These are phyloP conservation scores for Oscheius sp. DNA, from an alignment of 2,888 invertebrate genomes.

Conservation along the genomic window DNA sequence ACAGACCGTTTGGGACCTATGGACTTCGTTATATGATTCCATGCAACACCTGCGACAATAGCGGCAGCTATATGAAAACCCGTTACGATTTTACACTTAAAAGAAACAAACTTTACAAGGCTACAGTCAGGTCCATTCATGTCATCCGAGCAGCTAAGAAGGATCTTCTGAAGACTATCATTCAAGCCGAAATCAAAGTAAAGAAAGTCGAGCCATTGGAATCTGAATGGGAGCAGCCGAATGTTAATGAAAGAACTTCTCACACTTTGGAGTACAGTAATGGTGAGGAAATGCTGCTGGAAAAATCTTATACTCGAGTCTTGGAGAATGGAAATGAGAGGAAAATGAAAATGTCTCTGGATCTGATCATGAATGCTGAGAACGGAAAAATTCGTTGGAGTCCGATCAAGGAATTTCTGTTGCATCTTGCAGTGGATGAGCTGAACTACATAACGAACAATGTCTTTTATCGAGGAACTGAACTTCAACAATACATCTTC, in stretches of 20 bases:
- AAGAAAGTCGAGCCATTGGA: neutral
- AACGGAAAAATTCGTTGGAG: conserved; percentile 31
- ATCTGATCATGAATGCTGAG: conserved; percentile 22
- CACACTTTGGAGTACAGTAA: conserved; percentile 14
- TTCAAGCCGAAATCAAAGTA: neutral
- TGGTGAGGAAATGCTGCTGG: neutral
- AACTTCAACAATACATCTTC: conserved; percentile 44
- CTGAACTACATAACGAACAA: conserved; percentile 34
- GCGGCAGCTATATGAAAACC: conserved; percentile 31
- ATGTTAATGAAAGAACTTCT: no score
- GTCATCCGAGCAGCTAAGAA: conserved; percentile 34
- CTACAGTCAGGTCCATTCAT: conserved; percentile 40
- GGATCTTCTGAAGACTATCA: conserved; percentile 35
- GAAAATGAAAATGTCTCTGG: conserved; percentile 30
- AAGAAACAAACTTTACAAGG: conserved; percentile 33
- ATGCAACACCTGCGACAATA: conserved; percentile 41
- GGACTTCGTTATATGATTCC: conserved; percentile 43
- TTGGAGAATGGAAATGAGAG: conserved; percentile 24
- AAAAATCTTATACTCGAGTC: neutral
- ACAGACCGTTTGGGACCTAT: conserved; percentile 59
- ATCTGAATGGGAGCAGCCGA: no score
- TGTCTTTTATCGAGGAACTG: conserved; percentile 30
- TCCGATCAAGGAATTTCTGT: conserved; percentile 35
- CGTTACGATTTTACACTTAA: conserved; percentile 44
- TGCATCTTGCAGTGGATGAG: conserved; percentile 29